These are phyloP conservation scores for Tinamus major DNA, from an alignment of 2,797 vertebrate genomes.

Conservation along the genomic window DNA sequence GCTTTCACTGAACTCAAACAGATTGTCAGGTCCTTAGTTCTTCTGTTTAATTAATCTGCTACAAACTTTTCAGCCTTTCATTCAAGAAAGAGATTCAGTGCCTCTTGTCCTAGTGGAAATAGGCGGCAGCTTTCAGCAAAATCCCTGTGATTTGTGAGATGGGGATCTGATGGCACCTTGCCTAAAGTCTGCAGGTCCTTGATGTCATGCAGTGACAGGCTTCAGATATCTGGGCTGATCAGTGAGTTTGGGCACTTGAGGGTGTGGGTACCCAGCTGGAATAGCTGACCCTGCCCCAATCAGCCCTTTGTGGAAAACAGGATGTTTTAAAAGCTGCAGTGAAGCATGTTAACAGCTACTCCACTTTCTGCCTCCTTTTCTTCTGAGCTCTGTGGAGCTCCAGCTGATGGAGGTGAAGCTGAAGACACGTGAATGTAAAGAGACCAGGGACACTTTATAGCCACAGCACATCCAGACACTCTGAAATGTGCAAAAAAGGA, in stretches of 20 bases:
- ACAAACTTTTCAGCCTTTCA: background rate
- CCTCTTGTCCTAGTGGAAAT: background rate
- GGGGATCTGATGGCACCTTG: background rate
- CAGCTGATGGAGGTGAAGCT: background rate
- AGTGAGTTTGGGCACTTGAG: background rate
- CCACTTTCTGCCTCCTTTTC: background rate
- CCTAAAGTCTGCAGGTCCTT: background rate
- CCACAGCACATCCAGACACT: background rate
- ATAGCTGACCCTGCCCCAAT: background rate
- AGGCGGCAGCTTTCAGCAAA: background rate
- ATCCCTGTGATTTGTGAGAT: background rate
- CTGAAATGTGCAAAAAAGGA: background rate
- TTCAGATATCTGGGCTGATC: background rate
- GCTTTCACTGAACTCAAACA: background rate
- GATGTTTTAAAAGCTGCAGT: background rate
- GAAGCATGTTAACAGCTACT: background rate
- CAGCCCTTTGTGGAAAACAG: background rate
- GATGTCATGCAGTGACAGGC: accelerated
- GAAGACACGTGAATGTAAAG: background rate
- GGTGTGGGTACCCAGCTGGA: background rate
- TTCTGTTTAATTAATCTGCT: conserved; percentile 20
- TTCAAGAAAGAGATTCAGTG: background rate
- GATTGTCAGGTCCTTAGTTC: background rate
- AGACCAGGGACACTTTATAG: background rate
- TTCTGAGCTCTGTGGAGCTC: background rate